Base-by-base conservation (phyloP, 2,888 invertebrate genomes). In the Cephus pygmeus region DNA sequence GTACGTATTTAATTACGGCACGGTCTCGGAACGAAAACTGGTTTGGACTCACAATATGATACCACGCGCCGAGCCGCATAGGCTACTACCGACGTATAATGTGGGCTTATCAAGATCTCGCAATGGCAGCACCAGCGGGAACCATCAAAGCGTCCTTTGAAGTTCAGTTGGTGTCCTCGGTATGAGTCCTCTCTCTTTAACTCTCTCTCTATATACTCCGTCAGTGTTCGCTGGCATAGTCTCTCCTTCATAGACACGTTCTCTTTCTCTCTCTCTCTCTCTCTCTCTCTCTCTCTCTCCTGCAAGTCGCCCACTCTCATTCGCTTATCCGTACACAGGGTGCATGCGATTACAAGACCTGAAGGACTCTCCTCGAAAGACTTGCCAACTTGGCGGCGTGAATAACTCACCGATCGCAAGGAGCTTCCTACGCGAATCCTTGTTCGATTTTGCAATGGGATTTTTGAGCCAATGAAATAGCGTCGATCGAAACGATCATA, bases 121-220 rank as follows among this genome's bases (percentile, higher is more conserved):
- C 89, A 87, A 88, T 86, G 86, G 86, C 88, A 85, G 87, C 85
- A 83, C 76, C 88, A 88, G 89, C 89, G 89, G 89, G 88, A 89
- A 90, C 86, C 88, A 88, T 90, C 89, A 89, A 90, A 89, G 90
- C 88, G 87, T 90, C 88, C 89, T 90, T 90, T 90, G 89, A 89
- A 89, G 90, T 89, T 85, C 85, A 86, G 87, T 87, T 88, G 88
- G 86, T 88, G 88, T 88, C 87, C 88, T 87, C 88, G 84, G 82
- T 80, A 80, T 75, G 31, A 35, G 15, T 34, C 40, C 56, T 74
- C 77, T 69, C 73, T 34, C 40, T 79, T 77, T 30, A 40, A 76
- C 36, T 75, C 73, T 69, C 56, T 75, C 73, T 69, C 76, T 73
- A 36, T 77, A 73, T 73, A 75, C 36, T 75, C 77, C 33, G 73